These are phyloP conservation scores for Tridacna crocea DNA, from an alignment of 2,888 invertebrate species.

Conservation along the genomic window DNA sequence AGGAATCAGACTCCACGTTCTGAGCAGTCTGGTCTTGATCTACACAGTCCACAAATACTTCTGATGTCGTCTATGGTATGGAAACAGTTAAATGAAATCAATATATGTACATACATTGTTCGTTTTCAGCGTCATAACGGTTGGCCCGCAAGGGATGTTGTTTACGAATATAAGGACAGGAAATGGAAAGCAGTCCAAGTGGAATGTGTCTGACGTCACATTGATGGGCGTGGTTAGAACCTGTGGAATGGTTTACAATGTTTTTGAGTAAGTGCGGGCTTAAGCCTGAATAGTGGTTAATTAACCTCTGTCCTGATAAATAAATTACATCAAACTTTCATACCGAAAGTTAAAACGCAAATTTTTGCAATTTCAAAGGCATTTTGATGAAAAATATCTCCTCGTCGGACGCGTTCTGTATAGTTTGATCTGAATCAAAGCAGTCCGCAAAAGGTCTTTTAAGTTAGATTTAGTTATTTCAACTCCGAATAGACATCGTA, in stretches of 20 bases:
- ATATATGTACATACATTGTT: background rate
- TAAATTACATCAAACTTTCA: background rate
- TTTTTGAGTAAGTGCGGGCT: background rate
- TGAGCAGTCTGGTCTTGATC: too few relatives aligned
- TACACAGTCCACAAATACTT: too few relatives aligned
- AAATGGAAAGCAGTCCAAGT: constrained; percentile 19
- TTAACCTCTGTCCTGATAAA: background rate
- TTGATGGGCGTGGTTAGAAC: constrained; percentile 31
- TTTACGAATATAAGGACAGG: constrained; percentile 11
- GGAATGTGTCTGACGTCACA: constrained; percentile 17
- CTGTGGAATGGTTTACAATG: constrained; percentile 43
- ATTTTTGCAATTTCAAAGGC: background rate
- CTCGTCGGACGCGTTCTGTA: too few relatives aligned
- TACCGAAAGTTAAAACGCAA: background rate
- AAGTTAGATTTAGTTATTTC: too few relatives aligned
- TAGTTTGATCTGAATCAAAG: too few relatives aligned
- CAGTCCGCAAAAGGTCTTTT: too few relatives aligned
- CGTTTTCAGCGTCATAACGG: constrained; percentile 28
- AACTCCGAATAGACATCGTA: too few relatives aligned
- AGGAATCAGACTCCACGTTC: too few relatives aligned
- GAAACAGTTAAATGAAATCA: too few relatives aligned
- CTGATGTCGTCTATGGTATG: too few relatives aligned
- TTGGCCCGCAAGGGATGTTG: constrained; percentile 29
- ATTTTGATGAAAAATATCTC: background rate
- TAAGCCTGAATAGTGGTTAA: too few relatives aligned